Base-by-base conservation (phyloP, 2,113 vertebrate species). In the Asarcornis scutulata region DNA sequence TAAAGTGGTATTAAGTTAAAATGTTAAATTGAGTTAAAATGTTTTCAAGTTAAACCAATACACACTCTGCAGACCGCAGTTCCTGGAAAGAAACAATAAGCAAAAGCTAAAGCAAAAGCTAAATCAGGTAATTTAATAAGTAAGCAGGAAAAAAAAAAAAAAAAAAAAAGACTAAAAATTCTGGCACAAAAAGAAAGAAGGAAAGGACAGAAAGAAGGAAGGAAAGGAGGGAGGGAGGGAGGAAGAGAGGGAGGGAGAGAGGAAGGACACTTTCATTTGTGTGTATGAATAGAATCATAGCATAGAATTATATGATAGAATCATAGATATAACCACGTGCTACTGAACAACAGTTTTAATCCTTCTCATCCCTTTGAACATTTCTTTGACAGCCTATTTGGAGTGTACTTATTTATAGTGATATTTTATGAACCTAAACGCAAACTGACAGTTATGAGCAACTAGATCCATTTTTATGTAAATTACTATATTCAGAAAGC, bases 401-500 rank as follows among this genome's bases (percentile, higher is more conserved):
- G 89, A 93, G 64, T 74, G 64, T 95, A 90, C 97, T 98, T 98
- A 97, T 98, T 97, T 98, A 97, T 92, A 95, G 85, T 96, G 83
- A 89, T 94, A 95, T 86, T 98, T 98, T 97, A 97, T 94, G 96
- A 96, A 96, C 93, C 83, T 93, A 98, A 97, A 97, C 46, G 7
- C 89, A 97, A 97, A 96, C 90, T 3, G 5, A 96, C 90, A 97
- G 93, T 97, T 97, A 98, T 94, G 93, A 98, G 95, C 93, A 96
- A 96, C 36, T 96, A 97, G 98, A 97, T 97, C 88, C 71, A 97
- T 98, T 97, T 97, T 97, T 96, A 97, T 97, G 93, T 95, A 97
- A 97, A 98, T 98, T 97, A 96, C 83, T 46, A 59, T 93, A 93
- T 96, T 97, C 85, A 94, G 86, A 94, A 95, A 97, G 93, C 91